A percentile compares a stretch with the other conserved stretches of the same genome.
These are phyloP conservation scores for Drosophila miranda DNA, from an alignment of 1,140 invertebrate species.

Conservation along the genomic window DNA sequence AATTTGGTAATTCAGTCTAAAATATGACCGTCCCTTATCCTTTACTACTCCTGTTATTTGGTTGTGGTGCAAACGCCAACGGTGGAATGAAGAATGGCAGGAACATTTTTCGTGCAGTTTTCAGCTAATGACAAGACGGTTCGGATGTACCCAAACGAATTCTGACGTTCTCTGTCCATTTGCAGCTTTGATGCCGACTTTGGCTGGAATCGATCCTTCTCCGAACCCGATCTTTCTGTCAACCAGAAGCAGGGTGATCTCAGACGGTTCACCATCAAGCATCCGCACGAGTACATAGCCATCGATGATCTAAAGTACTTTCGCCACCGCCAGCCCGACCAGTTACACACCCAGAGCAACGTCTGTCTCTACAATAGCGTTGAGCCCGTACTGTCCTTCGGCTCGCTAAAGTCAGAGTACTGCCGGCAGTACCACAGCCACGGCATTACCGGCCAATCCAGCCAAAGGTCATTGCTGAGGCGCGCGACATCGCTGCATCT, in stretches of 20 bases:
- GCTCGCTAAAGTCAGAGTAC: constrained; percentile 70
- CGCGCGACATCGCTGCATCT: constrained; percentile 73
- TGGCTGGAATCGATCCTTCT: constrained; percentile 73
- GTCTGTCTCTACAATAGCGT: constrained; percentile 61
- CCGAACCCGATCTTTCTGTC: constrained; percentile 72
- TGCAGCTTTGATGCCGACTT: constrained; percentile 60
- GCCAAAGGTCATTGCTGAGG: constrained; percentile 53
- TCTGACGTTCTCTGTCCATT: not conserved
- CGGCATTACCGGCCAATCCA: constrained; percentile 4
- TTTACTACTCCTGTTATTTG: constrained; percentile 59
- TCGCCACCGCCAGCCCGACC: constrained; percentile 62
- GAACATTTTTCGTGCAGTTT: constrained; percentile 36
- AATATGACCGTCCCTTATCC: no score
- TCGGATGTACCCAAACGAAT: constrained; percentile 1
- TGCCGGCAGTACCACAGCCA: constrained; percentile 52
- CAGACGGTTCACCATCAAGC: constrained; percentile 66
- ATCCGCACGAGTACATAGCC: constrained; percentile 74
- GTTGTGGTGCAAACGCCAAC: constrained; percentile 44
- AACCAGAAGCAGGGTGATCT: constrained; percentile 43
- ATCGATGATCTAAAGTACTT: constrained; percentile 80
- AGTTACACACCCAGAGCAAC: constrained; percentile 66
- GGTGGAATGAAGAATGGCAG: not conserved
- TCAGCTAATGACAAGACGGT: constrained; percentile 19
- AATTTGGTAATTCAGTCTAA: no score
- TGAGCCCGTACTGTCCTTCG: constrained; percentile 59